phyloP scores from a whole-genome alignment of 2,113 vertebrate species.

The Leiothrix lutea region DNA sequence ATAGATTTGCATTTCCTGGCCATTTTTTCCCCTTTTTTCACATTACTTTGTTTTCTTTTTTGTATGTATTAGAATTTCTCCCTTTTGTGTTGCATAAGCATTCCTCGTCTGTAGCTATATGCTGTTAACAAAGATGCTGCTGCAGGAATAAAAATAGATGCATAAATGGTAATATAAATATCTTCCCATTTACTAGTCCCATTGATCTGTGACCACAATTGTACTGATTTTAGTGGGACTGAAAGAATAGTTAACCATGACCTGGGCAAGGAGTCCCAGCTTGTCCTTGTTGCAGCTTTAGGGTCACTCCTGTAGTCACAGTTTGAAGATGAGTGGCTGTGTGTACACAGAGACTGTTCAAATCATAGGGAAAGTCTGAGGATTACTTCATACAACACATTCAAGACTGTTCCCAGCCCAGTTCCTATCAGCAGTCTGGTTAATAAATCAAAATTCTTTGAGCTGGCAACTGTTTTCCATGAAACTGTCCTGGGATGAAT shows the following conservation, averaged over 20 bases:
- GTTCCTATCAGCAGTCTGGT: background rate
- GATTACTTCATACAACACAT: background rate
- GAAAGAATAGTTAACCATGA: background rate
- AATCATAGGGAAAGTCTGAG: background rate
- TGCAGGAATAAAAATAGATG: background rate
- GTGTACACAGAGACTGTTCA: background rate
- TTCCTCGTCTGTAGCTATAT: background rate
- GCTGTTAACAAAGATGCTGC: background rate
- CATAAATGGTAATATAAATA: background rate
- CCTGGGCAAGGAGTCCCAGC: background rate
- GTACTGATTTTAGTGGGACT: background rate
- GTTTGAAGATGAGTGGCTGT: background rate
- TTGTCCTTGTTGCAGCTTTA: background rate
- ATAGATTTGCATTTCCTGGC: background rate
- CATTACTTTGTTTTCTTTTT: background rate
- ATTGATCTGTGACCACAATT: background rate
- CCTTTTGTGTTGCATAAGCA: background rate
- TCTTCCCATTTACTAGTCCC: background rate
- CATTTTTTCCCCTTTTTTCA: rapidly evolving
- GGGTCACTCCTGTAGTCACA: background rate
- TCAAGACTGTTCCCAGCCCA: background rate
- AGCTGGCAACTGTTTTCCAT: background rate
- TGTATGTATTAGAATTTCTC: background rate
- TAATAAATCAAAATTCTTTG: slow-evolving; percentile 16
- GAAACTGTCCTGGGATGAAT: background rate